Evolutionary conservation across 2,888 invertebrate genomes (phyloP), one percentile per base, ranked within the genome.

Genomic region (Sesia bembeciformis): DNA sequence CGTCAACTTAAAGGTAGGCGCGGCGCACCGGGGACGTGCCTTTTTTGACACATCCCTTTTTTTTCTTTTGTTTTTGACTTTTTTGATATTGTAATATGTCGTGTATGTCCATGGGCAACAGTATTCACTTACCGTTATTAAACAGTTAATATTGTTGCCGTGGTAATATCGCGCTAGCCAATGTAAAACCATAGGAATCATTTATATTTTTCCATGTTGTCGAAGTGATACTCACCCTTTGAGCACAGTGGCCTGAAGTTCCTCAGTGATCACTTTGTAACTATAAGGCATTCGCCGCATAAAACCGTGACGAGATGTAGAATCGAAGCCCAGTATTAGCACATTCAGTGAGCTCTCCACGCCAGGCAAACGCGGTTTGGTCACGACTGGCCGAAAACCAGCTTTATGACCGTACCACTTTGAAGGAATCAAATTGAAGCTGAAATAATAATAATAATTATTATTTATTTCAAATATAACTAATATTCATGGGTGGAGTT

Each of bases 291-390:
- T 83, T 70, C 94, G 94, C 23, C 96, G 88, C 52, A 94, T 93
- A 67, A 95, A 96, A 5, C 95, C 93, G 80, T 96, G 94, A 52
- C 94, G 91, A 0, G 97, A 96, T 0, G 98, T 80, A 0, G 98
- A 97, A 81, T 98, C 98, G 66, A 96, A 95, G 0, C 96, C 97
- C 60, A 97, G 92, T 88, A 97, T 96, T 0, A 97, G 77, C 0
- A 97, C 93, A 74, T 96, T 96, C 50, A 76, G 39, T 0, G 67
- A 60, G 4, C 73, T 60, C 40, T 69, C 70, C 5, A 72, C 57
- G 0, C 67, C 64, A 42, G 42, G 42, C 42, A 7, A 7, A 6
- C 5, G 42, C 7, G 42, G 42, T 6, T 42, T 42, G 5, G 42
- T 5, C 7, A 6, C 7, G 5, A 42, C 42, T 42, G 42, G 23